A percentile compares a stretch with the other conserved stretches of the same genome.
Evolutionary conservation across 1,140 invertebrate species (phyloP).

Genomic region (Drosophila obscura): DNA sequence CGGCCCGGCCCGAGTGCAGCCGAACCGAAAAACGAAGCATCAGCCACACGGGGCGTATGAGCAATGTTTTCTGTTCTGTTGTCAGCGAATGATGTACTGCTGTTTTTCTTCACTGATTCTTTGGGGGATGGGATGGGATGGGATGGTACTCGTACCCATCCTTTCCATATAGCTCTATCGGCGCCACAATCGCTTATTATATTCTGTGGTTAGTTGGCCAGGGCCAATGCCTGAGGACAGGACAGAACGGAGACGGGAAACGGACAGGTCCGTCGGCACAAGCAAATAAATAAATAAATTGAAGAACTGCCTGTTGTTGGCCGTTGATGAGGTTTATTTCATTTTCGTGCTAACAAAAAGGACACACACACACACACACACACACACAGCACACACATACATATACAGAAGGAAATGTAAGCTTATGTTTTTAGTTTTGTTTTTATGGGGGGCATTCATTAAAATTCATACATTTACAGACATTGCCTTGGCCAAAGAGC

Average conservation of each 20-base stretch:
- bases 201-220: conserved; percentile 59
- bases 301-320: conserved; percentile 56
- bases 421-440: conserved; percentile 53
- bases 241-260: neutral
- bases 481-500: conserved; percentile 38
- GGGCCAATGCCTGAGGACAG: conserved; percentile 30
- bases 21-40: conserved; percentile 1
- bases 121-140: neutral
- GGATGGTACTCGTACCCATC: conserved; percentile 5
- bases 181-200: conserved; percentile 68
- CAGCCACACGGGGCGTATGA: conserved; percentile 65
- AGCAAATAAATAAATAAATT: conserved; percentile 74
- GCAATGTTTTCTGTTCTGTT: conserved; percentile 50
- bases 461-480: conserved; percentile 53
- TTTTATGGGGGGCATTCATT: conserved; percentile 56
- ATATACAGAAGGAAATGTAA: conserved; percentile 13
- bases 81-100: conserved; percentile 37
- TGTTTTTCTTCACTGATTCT: conserved; percentile 3
- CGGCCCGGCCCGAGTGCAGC: conserved; percentile 10
- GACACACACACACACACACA: conserved; percentile 28
- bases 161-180: conserved; percentile 62
- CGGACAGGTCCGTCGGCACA: neutral
- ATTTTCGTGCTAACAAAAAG: conserved; percentile 64
- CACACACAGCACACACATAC: neutral
- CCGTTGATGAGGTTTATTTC: conserved; percentile 66